These are phyloP conservation scores for Diplodus puntazzo DNA, from an alignment of 2,797 vertebrate species.

Conservation along the genomic window DNA sequence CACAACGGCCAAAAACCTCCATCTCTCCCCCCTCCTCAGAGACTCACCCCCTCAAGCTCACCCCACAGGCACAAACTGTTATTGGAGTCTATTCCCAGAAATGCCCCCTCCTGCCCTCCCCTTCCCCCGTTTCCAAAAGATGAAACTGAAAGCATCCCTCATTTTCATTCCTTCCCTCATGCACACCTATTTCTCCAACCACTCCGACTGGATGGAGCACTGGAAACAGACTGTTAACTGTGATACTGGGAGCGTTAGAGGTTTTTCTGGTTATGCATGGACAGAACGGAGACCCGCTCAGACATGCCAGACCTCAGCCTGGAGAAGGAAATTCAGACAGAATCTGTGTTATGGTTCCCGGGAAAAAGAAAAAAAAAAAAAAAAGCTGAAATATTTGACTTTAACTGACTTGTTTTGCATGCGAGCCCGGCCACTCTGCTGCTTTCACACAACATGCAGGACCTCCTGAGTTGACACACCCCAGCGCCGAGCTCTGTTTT, in stretches of 20 bases:
- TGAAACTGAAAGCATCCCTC: constrained; percentile 62
- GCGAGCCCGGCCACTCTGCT: constrained; percentile 15
- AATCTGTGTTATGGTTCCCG: constrained; percentile 27
- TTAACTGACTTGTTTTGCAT: constrained; percentile 11
- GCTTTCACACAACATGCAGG: constrained; percentile 33
- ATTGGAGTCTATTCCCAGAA: constrained; percentile 56
- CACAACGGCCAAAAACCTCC: constrained; percentile 34
- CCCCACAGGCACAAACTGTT: constrained; percentile 45
- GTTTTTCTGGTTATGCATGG: constrained; percentile 79
- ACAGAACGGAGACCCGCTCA: constrained; percentile 57
- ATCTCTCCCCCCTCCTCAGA: background rate
- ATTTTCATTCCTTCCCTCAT: constrained; percentile 62
- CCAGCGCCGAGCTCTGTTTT: constrained; percentile 54
- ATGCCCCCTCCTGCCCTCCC: constrained; percentile 8
- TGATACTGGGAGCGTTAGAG: constrained; percentile 62
- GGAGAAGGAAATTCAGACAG: constrained; percentile 41
- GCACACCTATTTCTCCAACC: constrained; percentile 62
- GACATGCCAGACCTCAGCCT: constrained; percentile 68
- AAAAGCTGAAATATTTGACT: constrained; percentile 30
- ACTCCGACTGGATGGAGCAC: constrained; percentile 22
- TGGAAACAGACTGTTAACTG: constrained; percentile 58
- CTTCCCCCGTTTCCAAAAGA: constrained; percentile 31
- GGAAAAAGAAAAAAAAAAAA: background rate
- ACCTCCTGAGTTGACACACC: constrained; percentile 40
- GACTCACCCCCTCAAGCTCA: constrained; percentile 16